phyloP scores from a whole-genome alignment of 2,113 vertebrate genomes.

The Gavia stellata region DNA sequence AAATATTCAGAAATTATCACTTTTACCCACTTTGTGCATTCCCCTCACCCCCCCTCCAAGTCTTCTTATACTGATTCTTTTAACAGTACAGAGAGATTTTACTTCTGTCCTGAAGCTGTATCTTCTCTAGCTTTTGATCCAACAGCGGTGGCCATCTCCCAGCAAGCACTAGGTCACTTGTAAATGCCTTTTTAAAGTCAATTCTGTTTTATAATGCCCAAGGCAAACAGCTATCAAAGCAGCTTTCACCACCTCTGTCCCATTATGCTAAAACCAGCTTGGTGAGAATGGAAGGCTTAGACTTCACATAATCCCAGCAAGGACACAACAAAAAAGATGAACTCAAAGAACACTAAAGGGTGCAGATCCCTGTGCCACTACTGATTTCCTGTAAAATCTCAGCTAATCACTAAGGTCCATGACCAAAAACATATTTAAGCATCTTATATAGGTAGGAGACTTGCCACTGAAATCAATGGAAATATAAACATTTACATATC shows the following conservation, averaged over 20 bases:
- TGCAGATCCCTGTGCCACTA: not conserved
- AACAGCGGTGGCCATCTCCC: not conserved
- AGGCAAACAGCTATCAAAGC: constrained; percentile 45
- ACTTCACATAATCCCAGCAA: constrained; percentile 30
- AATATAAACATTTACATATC: constrained; percentile 41
- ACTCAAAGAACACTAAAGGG: constrained; percentile 15
- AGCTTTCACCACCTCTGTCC: constrained; percentile 1
- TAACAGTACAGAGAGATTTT: constrained; percentile 5
- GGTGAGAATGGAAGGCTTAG: constrained; percentile 37
- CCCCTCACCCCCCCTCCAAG: not conserved
- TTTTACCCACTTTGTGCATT: not conserved
- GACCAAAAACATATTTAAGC: constrained; percentile 38
- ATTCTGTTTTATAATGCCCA: constrained; percentile 26
- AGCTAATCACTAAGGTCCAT: constrained; percentile 20
- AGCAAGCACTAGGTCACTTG: not conserved
- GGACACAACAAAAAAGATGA: constrained; percentile 12
- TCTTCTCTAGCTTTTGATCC: constrained; percentile 41
- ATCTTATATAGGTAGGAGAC: not conserved
- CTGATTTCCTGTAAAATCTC: constrained; percentile 40
- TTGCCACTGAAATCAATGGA: not conserved
- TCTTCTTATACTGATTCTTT: constrained; percentile 14
- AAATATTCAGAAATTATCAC: constrained; percentile 30
- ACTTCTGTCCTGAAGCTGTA: not conserved
- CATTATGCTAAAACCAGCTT: constrained; percentile 37
- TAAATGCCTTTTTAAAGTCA: constrained; percentile 44